Base-by-base conservation (phyloP, 2,113 vertebrate genomes). In the Paraplagusia blochii region DNA sequence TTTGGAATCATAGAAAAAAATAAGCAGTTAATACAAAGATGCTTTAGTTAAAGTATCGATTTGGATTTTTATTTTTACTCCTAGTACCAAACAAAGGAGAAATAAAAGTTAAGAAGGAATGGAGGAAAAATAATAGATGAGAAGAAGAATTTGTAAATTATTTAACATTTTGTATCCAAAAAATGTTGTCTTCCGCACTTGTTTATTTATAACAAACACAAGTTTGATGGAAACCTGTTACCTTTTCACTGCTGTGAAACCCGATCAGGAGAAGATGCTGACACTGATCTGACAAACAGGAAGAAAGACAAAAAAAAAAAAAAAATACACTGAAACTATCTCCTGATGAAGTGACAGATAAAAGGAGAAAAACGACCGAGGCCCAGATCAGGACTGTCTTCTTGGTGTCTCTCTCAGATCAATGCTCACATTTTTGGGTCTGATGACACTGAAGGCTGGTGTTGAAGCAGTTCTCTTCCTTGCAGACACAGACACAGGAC, bases 151-250 rank as follows among this genome's bases (percentile, higher is more conserved):
- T n/a, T n/a, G n/a, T n/a, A n/a, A n/a, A n/a, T n/a, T n/a, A n/a
- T n/a, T n/a, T n/a, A n/a, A n/a, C n/a, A n/a, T n/a, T n/a, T n/a
- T n/a, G n/a, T n/a, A n/a, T n/a, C n/a, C n/a, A n/a, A n/a, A n/a
- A n/a, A n/a, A n/a, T n/a, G n/a, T n/a, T n/a, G n/a, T 29, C 3
- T 29, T 29, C 58, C 35, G 58, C 44, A 74, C 60, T 34, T 58
- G 83, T 82, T 76, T 69, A 80, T 84, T 77, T 67, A 80, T 67
- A 77, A 74, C 58, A 44, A 82, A n/a, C n/a, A n/a, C n/a, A n/a
- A 74, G 82, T 29, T 6, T 29, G 22, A 29, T 29, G 22, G 2
- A 29, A 29, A 29, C 22, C 22, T 29, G 22, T 29, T 6, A 4
- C 22, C 22, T 29, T 2, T 29, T 29, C 22, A 29, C 22, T 6